Conservation (phyloP, 2,888 invertebrate genomes). For the Ellobium chinense region DNA sequence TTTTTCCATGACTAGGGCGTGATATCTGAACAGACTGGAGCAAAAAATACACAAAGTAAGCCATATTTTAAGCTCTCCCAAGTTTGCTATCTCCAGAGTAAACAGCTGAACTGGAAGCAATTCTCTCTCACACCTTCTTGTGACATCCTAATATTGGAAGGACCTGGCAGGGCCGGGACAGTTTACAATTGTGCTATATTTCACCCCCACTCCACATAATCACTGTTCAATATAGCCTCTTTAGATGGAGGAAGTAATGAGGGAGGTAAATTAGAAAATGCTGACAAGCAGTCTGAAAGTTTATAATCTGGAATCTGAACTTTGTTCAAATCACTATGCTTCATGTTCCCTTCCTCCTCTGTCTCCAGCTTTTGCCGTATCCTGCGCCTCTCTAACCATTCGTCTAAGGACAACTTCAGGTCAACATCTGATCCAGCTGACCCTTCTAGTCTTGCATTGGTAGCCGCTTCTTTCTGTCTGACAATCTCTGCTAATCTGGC, state of each 20-base stretch:
- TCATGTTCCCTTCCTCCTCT: neutral
- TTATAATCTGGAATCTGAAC: constrained; percentile 50
- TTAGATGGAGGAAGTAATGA: constrained; percentile 59
- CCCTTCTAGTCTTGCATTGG: neutral
- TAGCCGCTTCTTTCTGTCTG: constrained; percentile 13
- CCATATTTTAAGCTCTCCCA: no score
- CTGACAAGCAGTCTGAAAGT: constrained; percentile 50
- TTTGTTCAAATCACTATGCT: neutral
- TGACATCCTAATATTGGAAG: no score
- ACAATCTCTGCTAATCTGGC: constrained; percentile 57
- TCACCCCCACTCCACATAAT: constrained; percentile 56
- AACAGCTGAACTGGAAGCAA: no score
- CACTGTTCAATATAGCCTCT: constrained; percentile 50
- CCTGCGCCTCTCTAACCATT: constrained; percentile 58
- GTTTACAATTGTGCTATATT: no score
- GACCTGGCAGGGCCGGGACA: no score
- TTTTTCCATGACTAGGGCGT: no score
- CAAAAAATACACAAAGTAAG: no score
- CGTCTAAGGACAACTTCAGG: constrained; percentile 44
- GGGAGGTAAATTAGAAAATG: constrained; percentile 52
- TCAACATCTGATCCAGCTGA: constrained; percentile 37
- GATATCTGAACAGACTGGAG: no score
- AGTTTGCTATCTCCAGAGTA: no score
- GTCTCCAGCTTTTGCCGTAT: constrained; percentile 45
- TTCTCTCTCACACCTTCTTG: no score